Evolutionary conservation across 1,140 invertebrate species (phyloP).

Genomic region (Eupristina koningsbergeri): DNA sequence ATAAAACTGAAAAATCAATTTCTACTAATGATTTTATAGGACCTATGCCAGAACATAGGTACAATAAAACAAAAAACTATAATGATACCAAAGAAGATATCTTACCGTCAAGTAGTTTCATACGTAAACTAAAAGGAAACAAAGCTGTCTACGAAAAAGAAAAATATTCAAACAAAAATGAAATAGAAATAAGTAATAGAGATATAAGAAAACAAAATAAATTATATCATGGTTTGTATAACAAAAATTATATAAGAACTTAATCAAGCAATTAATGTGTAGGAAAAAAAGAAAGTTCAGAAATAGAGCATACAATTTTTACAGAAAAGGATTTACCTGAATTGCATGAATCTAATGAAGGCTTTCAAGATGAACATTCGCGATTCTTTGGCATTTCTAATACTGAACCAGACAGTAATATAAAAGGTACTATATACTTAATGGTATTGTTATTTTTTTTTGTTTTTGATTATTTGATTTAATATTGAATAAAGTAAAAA

Average conservation of each 20-base stretch:
- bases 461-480: too few relatives aligned
- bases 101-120: not conserved
- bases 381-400: not conserved
- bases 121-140: not conserved
- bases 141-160: not conserved
- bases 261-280: too few relatives aligned
- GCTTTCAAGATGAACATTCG: constrained; percentile 3
- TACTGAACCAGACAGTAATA: too few relatives aligned
- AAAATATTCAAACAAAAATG: not conserved
- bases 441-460: too few relatives aligned
- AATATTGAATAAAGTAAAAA: too few relatives aligned
- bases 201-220: not conserved
- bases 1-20: not conserved
- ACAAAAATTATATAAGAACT: not conserved
- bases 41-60: not conserved
- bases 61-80: not conserved
- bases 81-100: not conserved
- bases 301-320: not conserved
- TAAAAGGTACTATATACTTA: too few relatives aligned
- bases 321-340: not conserved
- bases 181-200: not conserved
- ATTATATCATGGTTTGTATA: too few relatives aligned
- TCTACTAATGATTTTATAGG: not conserved
- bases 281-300: not conserved
- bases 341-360: not conserved